Percentiles rank a stretch among this genome's conserved stretches.
Conservation (phyloP, 2,888 invertebrate species). For the Pyrgus malvae region DNA sequence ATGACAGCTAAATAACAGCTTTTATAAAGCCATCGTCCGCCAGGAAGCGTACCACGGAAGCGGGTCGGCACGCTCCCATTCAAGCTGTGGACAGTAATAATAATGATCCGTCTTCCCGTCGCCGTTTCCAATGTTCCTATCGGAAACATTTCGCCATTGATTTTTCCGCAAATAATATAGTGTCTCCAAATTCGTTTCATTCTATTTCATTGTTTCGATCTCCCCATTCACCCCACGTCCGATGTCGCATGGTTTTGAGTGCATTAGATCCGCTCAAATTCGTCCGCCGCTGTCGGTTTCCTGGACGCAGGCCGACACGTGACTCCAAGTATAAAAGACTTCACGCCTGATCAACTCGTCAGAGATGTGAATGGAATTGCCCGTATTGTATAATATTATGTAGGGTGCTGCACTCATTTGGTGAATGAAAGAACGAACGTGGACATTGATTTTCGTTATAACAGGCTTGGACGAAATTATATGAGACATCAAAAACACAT, state of each 20-base stretch:
- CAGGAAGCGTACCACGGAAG: constrained; percentile 59
- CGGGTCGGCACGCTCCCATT: constrained; percentile 60
- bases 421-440: constrained; percentile 32
- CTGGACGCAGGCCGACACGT: constrained; percentile 74
- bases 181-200: constrained; percentile 51
- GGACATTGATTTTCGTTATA: constrained; percentile 7
- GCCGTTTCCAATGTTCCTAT: constrained; percentile 52
- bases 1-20: constrained; percentile 67
- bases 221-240: constrained; percentile 44
- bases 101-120: constrained; percentile 73
- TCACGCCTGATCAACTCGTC: constrained; percentile 72
- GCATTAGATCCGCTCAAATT: constrained; percentile 77
- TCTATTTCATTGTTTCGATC: constrained; percentile 42
- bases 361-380: constrained; percentile 77
- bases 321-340: constrained; percentile 76
- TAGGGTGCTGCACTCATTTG: constrained; percentile 47
- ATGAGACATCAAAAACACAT: neutral
- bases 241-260: constrained; percentile 73
- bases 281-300: constrained; percentile 68
- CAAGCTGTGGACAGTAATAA: constrained; percentile 65
- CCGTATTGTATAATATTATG: constrained; percentile 70
- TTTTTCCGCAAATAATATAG: constrained; percentile 78
- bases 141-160: constrained; percentile 76
- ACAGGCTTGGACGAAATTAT: constrained; percentile 5
- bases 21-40: constrained; percentile 67